Conservation (phyloP, 2,888 invertebrate genomes). For the Amaurobius ferox region DNA sequence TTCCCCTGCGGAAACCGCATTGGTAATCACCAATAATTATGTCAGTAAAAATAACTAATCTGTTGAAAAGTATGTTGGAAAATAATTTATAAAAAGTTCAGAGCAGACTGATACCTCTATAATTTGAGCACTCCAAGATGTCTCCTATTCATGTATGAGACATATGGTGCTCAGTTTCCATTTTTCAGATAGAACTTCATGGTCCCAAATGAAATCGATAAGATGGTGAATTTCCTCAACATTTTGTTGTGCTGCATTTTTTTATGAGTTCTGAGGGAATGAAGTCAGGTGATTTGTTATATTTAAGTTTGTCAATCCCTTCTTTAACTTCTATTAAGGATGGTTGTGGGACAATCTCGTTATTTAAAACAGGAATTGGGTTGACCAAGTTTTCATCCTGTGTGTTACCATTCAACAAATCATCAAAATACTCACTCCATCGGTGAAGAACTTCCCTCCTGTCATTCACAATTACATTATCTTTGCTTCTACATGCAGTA, state of each 20-base stretch:
- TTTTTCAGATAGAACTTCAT: no score
- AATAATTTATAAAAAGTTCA: no score
- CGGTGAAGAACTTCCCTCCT: background rate
- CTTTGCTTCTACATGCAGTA: background rate
- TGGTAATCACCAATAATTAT: no score
- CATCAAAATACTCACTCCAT: slow-evolving; percentile 5
- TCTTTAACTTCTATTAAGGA: slow-evolving; percentile 7
- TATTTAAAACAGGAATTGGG: background rate
- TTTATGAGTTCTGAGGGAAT: slow-evolving; percentile 15
- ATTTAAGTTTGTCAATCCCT: background rate
- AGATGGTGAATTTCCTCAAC: background rate
- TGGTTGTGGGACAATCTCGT: slow-evolving; percentile 5
- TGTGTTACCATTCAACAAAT: background rate
- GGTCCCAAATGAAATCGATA: no score
- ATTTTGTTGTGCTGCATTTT: background rate
- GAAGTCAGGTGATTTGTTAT: background rate
- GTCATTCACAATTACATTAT: slow-evolving; percentile 8
- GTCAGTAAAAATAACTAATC: no score
- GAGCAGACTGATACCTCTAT: no score
- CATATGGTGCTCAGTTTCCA: no score
- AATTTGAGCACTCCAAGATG: no score
- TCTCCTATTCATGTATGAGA: no score
- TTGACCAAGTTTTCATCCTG: background rate
- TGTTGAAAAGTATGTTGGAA: no score
- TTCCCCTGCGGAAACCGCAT: no score